Base-by-base conservation (phyloP, 1,140 invertebrate species). In the Harpegnathos saltator region DNA sequence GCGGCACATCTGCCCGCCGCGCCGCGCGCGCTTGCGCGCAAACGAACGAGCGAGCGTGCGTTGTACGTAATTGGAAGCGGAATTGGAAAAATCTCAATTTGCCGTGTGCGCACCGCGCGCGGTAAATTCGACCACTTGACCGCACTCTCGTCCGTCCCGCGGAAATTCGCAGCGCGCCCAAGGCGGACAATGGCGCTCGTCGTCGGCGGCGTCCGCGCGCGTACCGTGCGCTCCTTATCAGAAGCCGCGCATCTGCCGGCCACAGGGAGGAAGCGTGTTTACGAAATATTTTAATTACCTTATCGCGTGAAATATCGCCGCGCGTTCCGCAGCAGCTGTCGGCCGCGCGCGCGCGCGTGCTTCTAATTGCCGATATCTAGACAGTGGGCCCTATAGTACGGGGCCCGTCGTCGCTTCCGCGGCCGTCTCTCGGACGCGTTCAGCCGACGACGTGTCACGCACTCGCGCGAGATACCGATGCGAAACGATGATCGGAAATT, bases 251-350 rank as follows among this genome's bases (percentile, higher is more conserved):
- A 93, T 93, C 93, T 93, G 91, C 89, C 82, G 85, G 29, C 44
- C 84, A 77, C 82, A 11, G 81, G n/a, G n/a, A 91, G 86, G 75
- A 92, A 91, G 89, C 86, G 85, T 89, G 89, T 89, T 90, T 92
- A 89, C 88, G 91, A 93, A 93, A 94, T 92, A 93, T 94, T 93
- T 94, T 94, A 94, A 94, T 94, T 94, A 93, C 89, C 93, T 94
- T 94, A 94, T 94, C 94, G 87, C 14, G 17, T 24, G 82, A 84
- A 91, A 93, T n/a, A n/a, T 94, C 92, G 89, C 52, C 75, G 65
- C 52, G 63, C 1, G 14, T 52, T 22, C 75, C 22, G 85, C 91
- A 91, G 91, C 93, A 94, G 94, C 93, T 94, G 93, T 90, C 86
- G 80, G 83, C 74, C 84, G 83, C 86, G 86, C 91, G 92, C 84